Conservation (phyloP, 1,140 invertebrate genomes). For the Ptiloglossa arizonensis region DNA sequence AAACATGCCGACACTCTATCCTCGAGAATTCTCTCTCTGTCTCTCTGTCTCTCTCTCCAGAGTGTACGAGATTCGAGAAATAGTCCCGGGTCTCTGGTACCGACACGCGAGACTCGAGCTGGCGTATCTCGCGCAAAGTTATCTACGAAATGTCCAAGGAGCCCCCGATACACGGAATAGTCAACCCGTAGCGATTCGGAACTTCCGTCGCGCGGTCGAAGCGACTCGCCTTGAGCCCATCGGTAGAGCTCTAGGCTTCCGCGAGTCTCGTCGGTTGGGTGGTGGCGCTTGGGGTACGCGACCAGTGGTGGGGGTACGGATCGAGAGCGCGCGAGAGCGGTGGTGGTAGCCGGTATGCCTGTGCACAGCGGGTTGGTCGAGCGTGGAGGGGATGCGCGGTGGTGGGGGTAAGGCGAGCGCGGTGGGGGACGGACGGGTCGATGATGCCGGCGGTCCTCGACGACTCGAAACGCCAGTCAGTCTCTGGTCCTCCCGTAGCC, state of each 20-base stretch:
- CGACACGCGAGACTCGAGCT: too few species aligned
- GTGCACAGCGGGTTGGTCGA: constrained; percentile 33
- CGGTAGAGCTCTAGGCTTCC: neutral
- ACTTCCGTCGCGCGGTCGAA: too few species aligned
- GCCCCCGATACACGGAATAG: too few species aligned
- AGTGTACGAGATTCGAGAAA: too few species aligned
- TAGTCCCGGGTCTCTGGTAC: too few species aligned
- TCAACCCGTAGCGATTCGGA: too few species aligned
- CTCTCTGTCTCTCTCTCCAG: too few species aligned
- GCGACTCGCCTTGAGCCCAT: neutral
- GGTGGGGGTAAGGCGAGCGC: constrained; percentile 41
- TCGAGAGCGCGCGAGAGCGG: constrained; percentile 25
- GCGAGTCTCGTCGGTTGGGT: constrained; percentile 29
- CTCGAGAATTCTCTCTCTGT: too few species aligned
- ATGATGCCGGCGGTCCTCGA: constrained; percentile 80
- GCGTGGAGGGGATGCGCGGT: neutral
- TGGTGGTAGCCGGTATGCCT: constrained; percentile 16
- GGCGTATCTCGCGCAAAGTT: too few species aligned
- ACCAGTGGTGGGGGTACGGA: neutral
- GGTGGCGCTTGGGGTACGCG: constrained; percentile 50
- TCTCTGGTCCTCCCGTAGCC: constrained; percentile 79
- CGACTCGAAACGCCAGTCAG: constrained; percentile 77
- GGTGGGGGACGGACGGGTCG: constrained; percentile 74
- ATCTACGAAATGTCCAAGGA: too few species aligned
- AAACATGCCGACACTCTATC: too few species aligned